Evolutionary conservation across 2,113 vertebrate species (phyloP).

Genomic region (Orycteropus afer): DNA sequence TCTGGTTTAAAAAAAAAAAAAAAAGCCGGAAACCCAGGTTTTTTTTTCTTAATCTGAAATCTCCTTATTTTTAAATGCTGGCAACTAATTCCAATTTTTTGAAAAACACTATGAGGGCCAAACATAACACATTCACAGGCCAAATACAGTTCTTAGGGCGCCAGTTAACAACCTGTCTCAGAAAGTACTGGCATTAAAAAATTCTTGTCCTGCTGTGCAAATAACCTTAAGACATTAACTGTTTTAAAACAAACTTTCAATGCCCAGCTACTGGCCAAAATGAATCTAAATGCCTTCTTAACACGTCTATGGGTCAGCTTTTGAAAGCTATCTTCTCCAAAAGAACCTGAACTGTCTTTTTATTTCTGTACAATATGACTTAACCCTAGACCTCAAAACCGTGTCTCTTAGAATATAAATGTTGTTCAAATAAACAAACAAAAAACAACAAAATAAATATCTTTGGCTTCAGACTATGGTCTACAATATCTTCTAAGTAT

Average conservation of each 20-base stretch:
- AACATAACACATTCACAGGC: constrained; percentile 57
- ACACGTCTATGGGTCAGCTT: neutral
- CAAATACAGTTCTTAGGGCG: constrained; percentile 57
- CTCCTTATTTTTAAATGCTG: constrained; percentile 64
- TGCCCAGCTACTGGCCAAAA: constrained; percentile 7
- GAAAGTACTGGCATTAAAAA: constrained; percentile 30
- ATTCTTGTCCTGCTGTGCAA: constrained; percentile 21
- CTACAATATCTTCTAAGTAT: neutral
- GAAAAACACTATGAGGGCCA: constrained; percentile 14
- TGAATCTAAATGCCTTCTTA: neutral
- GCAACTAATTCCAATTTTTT: constrained; percentile 38
- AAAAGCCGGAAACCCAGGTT: neutral
- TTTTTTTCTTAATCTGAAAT: neutral
- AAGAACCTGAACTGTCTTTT: neutral
- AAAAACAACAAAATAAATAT: neutral
- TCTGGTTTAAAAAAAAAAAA: no score
- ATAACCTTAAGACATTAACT: constrained; percentile 46
- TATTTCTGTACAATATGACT: neutral
- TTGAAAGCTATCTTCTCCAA: neutral
- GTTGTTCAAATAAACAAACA: neutral
- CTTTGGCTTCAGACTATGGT: neutral
- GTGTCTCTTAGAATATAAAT: constrained; percentile 1
- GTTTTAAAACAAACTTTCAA: neutral
- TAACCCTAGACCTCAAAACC: neutral
- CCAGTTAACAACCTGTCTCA: constrained; percentile 67